phyloP scores from a whole-genome alignment of 2,797 vertebrate genomes.

The Acrossocheilus wenchowensis region DNA sequence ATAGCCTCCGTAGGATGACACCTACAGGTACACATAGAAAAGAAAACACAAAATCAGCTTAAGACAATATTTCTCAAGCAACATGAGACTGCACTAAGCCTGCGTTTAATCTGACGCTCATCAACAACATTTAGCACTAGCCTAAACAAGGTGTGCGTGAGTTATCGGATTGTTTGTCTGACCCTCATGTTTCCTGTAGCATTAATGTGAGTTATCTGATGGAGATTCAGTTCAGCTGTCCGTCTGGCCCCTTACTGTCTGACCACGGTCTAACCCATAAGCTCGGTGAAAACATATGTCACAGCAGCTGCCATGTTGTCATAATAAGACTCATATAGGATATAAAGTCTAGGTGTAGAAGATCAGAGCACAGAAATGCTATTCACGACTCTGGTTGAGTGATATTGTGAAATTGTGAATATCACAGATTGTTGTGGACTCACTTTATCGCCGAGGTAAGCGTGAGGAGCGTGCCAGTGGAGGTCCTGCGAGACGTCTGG shows the following conservation, averaged over 20 bases:
- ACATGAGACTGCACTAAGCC: background rate
- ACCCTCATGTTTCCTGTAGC: slow-evolving; percentile 12
- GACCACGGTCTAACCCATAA: slow-evolving; percentile 7
- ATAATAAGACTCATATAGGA: slow-evolving; percentile 3
- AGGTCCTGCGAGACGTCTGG: slow-evolving; percentile 88
- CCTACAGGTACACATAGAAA: slow-evolving; percentile 72
- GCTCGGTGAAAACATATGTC: slow-evolving; percentile 1
- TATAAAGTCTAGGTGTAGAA: background rate
- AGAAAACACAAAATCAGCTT: background rate
- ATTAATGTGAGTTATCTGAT: slow-evolving; percentile 1
- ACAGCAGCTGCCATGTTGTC: slow-evolving; percentile 16
- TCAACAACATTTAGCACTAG: slow-evolving; percentile 22
- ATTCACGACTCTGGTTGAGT: background rate
- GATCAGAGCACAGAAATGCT: background rate
- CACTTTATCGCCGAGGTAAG: slow-evolving; percentile 93
- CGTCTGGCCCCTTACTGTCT: slow-evolving; percentile 42
- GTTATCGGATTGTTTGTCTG: slow-evolving; percentile 29
- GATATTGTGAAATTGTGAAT: background rate
- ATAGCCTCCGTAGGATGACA: slow-evolving; percentile 90
- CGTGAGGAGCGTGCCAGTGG: slow-evolving; percentile 88
- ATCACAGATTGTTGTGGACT: slow-evolving; percentile 29
- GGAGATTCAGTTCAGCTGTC: slow-evolving; percentile 6
- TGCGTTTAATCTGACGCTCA: background rate
- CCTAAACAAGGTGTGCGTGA: background rate
- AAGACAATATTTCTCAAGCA: background rate